Evolutionary conservation across 2,888 invertebrate genomes (phyloP).

Genomic region (Polydrusus tereticollis): DNA sequence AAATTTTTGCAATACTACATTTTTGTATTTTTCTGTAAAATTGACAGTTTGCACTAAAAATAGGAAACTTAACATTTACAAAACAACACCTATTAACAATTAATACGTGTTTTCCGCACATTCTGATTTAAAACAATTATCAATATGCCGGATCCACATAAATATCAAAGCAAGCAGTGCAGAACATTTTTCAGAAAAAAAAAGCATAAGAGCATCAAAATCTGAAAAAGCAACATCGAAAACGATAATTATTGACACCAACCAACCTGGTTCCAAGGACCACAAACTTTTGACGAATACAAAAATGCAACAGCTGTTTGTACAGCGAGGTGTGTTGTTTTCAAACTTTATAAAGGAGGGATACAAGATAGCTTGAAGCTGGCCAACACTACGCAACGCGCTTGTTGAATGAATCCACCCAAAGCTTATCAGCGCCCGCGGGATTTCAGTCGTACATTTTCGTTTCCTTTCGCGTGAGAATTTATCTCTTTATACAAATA

Average conservation of each 20-base stretch:
- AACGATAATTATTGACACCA: slow-evolving; percentile 7
- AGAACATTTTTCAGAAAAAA: not conserved
- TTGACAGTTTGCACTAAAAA: too few relatives aligned
- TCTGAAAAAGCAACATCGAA: slow-evolving; percentile 7
- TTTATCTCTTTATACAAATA: slow-evolving; percentile 40
- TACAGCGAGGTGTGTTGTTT: slow-evolving; percentile 26
- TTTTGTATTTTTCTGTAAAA: too few relatives aligned
- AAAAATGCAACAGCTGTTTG: slow-evolving; percentile 40
- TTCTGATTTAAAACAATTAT: not conserved
- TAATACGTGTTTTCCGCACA: not conserved
- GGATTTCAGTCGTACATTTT: slow-evolving; percentile 35
- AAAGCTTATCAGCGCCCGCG: slow-evolving; percentile 20
- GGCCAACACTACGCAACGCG: slow-evolving; percentile 34
- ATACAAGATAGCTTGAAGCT: slow-evolving; percentile 10
- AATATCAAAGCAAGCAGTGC: not conserved
- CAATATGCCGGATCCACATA: not conserved
- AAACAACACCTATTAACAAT: not conserved
- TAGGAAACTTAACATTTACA: too few relatives aligned
- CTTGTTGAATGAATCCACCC: slow-evolving; percentile 36
- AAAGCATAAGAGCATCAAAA: not conserved
- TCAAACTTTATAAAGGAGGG: slow-evolving; percentile 18
- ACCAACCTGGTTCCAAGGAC: slow-evolving; percentile 34
- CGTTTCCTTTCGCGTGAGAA: slow-evolving; percentile 34
- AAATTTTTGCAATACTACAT: too few relatives aligned
- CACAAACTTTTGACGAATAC: slow-evolving; percentile 15